Conservation (phyloP, 2,888 invertebrate genomes). For the Eristalis pertinax region DNA sequence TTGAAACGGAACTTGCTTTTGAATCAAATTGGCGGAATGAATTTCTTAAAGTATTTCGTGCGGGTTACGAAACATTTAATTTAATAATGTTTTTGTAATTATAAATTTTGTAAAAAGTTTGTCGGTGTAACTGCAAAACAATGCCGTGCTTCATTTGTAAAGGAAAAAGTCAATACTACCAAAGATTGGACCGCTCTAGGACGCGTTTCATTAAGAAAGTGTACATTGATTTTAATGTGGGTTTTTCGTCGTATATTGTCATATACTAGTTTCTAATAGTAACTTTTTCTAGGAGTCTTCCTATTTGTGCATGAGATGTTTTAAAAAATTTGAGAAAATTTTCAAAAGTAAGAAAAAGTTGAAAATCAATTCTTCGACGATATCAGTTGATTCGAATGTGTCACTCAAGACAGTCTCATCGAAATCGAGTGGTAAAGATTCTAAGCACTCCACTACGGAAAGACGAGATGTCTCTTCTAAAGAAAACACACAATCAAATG, state of each 20-base stretch:
- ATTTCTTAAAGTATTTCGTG: neutral
- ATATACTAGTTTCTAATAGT: neutral
- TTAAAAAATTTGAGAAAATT: conserved; percentile 45
- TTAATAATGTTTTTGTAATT: neutral
- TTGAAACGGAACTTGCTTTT: neutral
- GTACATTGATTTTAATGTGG: conserved; percentile 24
- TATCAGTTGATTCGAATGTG: conserved; percentile 1
- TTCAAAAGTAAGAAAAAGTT: conserved; percentile 28
- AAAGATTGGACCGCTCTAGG: conserved; percentile 26
- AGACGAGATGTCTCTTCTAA: neutral
- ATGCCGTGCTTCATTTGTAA: conserved; percentile 50
- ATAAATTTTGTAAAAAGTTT: neutral
- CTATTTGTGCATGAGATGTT: conserved; percentile 29
- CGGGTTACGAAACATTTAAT: neutral
- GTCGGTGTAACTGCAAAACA: neutral
- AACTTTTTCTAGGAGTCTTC: conserved; percentile 15
- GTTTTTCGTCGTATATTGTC: neutral
- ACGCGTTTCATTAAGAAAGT: conserved; percentile 38
- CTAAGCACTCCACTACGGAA: neutral
- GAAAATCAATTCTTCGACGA: neutral
- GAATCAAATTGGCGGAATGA: conserved; percentile 16
- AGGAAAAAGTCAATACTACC: neutral
- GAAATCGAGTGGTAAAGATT: conserved; percentile 1
- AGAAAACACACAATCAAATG: conserved; percentile 21
- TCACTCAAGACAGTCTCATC: conserved; percentile 7